Evolutionary conservation across 1,140 invertebrate species (phyloP).

Genomic region (Neodiprion pinetum): DNA sequence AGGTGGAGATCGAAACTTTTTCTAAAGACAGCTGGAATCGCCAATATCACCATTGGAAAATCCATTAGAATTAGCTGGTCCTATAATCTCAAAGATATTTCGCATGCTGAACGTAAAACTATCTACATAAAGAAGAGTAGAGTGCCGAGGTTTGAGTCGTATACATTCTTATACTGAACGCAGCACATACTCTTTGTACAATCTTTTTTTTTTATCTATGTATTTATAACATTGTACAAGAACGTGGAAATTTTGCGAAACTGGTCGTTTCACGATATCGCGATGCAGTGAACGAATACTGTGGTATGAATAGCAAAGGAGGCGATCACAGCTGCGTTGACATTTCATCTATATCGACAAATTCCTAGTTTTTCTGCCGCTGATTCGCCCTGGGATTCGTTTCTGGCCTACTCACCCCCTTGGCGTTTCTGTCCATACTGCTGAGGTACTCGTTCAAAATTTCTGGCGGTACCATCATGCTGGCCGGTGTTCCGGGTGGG

Average conservation of each 20-base stretch:
- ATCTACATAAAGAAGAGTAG: too few species aligned
- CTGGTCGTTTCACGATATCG: background rate
- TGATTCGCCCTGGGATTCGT: background rate
- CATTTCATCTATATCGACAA: background rate
- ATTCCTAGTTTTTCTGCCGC: slow-evolving; percentile 27
- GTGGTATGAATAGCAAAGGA: slow-evolving; percentile 38
- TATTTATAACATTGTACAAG: too few species aligned
- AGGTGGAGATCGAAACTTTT: background rate
- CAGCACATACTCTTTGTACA: too few species aligned
- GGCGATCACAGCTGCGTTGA: too few species aligned
- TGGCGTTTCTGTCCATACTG: slow-evolving; percentile 41
- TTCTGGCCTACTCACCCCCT: slow-evolving; percentile 47
- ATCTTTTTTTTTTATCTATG: too few species aligned
- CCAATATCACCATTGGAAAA: background rate
- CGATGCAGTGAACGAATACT: background rate
- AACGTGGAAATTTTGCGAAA: too few species aligned
- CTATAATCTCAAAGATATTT: background rate
- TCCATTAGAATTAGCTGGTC: background rate
- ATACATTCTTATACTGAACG: too few species aligned
- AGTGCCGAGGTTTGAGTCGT: too few species aligned
- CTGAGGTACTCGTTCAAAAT: slow-evolving; percentile 47
- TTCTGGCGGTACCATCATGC: slow-evolving; percentile 44
- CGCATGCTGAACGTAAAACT: background rate
- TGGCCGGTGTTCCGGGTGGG: background rate
- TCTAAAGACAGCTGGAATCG: background rate